A percentile compares a stretch with the other conserved stretches of the same genome.
Conservation (phyloP, 2,797 vertebrate species). For the Myotis myotis region DNA sequence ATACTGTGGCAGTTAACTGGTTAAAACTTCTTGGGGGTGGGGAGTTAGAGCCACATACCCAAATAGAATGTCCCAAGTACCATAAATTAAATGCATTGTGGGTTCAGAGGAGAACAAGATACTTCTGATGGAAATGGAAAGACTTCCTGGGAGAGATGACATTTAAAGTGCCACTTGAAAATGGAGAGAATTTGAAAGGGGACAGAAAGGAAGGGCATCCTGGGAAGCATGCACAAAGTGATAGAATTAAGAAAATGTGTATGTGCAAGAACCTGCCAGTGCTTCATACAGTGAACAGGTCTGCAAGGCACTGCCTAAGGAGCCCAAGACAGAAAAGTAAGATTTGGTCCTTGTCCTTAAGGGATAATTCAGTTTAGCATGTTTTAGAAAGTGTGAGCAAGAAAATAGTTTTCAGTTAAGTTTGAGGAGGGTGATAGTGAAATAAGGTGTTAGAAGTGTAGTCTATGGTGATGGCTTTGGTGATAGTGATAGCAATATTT, state of each 20-base stretch:
- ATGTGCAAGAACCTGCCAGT: neutral
- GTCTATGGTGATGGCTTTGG: neutral
- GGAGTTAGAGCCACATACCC: neutral
- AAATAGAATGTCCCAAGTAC: neutral
- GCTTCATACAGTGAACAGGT: neutral
- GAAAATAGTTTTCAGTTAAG: neutral
- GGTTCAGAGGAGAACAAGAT: constrained; percentile 26
- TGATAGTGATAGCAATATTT: neutral
- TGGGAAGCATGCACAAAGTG: neutral
- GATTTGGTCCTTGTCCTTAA: neutral
- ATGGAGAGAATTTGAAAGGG: constrained; percentile 23
- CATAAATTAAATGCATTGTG: neutral
- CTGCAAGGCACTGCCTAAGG: neutral
- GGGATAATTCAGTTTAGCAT: neutral
- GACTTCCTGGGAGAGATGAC: neutral
- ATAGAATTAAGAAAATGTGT: neutral
- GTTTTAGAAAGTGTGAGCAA: neutral
- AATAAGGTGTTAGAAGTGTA: neutral
- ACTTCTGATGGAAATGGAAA: neutral
- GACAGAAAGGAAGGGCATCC: neutral
- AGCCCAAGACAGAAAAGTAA: neutral
- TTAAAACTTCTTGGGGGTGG: neutral
- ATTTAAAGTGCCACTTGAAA: constrained; percentile 41
- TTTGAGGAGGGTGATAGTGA: neutral
- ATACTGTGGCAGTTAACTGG: too few relatives aligned